These are phyloP conservation scores for Oscheius sp. DNA, from an alignment of 2,888 invertebrate species.

Conservation along the genomic window DNA sequence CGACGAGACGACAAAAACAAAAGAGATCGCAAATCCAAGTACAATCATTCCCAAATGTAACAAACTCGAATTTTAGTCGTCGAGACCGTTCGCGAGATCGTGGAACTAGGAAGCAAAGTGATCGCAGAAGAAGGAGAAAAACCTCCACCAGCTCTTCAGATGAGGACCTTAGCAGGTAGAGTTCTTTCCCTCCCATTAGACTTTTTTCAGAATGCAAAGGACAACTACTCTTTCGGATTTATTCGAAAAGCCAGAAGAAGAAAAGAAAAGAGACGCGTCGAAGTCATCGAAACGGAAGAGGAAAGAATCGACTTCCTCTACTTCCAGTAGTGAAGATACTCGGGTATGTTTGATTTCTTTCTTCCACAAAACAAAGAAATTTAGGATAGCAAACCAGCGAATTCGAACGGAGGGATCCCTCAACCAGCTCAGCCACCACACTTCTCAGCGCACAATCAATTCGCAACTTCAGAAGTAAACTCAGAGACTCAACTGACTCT, in stretches of 20 bases:
- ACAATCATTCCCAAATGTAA: neutral
- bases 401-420: neutral
- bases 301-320: conserved; percentile 34
- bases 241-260: neutral
- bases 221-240: conserved; percentile 9
- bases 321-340: conserved; percentile 43
- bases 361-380: no score
- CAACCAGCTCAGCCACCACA: no score
- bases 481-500: neutral
- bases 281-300: conserved; percentile 24
- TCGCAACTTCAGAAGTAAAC: no score
- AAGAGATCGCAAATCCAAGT: neutral
- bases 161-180: neutral
- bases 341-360: no score
- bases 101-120: neutral
- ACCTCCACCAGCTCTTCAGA: neutral
- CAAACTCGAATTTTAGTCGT: neutral
- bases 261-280: neutral
- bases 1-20: conserved; percentile 1
- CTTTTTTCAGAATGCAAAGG: conserved; percentile 15
- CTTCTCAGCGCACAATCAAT: no score
- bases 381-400: conserved; percentile 11
- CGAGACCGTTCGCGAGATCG: neutral
- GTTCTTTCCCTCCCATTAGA: neutral
- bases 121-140: conserved; percentile 2